phyloP scores from a whole-genome alignment of 1,140 invertebrate species.

The Neodiprion lecontei region DNA sequence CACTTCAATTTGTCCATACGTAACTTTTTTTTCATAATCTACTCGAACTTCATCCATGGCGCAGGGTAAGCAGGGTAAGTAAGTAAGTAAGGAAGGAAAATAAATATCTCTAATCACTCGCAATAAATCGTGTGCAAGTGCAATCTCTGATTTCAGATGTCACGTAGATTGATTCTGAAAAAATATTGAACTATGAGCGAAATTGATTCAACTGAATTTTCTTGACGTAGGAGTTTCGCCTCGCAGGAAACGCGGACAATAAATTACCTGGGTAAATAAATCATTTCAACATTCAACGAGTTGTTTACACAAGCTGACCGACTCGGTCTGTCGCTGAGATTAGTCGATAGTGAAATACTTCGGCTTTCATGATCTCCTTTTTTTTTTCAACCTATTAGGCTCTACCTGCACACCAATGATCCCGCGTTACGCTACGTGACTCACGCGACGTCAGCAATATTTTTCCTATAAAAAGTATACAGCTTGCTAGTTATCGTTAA shows the following conservation, averaged over 20 bases:
- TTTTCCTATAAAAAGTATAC: neutral
- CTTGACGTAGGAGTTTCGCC: neutral
- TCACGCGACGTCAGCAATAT: neutral
- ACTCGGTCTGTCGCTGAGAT: neutral
- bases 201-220: no score
- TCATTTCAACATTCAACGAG: neutral
- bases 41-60: no score
- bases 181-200: no score
- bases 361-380: neutral
- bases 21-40: no score
- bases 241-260: neutral
- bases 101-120: no score
- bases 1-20: no score
- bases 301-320: neutral
- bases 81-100: no score
- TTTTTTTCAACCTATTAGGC: neutral
- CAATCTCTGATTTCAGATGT: no score
- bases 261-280: neutral
- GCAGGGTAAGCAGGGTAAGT: no score
- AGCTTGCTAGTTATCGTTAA: neutral
- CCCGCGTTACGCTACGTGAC: neutral
- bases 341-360: neutral
- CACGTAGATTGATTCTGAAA: no score
- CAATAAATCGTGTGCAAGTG: no score
- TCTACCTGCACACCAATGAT: neutral